A percentile compares a stretch with the other conserved stretches of the same genome.
Evolutionary conservation across 1,140 invertebrate genomes (phyloP).

Genomic region (Asobara japonica): DNA sequence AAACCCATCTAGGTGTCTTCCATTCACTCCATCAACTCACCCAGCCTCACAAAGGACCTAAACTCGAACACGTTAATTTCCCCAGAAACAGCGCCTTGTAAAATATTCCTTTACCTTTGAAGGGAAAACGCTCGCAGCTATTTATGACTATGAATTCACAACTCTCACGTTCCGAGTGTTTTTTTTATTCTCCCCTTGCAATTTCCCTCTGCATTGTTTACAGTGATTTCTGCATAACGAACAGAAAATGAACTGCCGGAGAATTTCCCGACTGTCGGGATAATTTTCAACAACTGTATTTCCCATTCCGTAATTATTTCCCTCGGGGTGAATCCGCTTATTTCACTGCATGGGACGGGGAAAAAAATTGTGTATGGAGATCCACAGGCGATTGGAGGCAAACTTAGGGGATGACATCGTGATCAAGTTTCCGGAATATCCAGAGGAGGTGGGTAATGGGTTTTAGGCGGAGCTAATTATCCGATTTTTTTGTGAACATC

Average conservation of each 20-base stretch:
- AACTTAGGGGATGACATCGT: no score
- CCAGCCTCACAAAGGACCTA: not conserved
- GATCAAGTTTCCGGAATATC: no score
- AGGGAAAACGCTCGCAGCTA: not conserved
- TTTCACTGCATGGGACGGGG: not conserved
- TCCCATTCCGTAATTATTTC: not conserved
- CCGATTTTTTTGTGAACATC: no score
- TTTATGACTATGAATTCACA: not conserved
- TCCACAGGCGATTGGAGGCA: no score
- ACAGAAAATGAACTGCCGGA: not conserved
- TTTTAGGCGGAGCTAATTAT: no score
- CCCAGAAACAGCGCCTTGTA: not conserved
- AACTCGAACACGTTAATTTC: not conserved
- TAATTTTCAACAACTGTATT: not conserved
- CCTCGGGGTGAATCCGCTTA: not conserved
- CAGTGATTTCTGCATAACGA: not conserved
- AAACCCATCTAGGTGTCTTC: no score
- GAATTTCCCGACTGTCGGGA: not conserved
- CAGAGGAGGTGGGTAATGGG: no score
- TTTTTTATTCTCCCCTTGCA: not conserved
- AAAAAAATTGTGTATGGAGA: no score
- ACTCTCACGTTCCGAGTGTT: not conserved
- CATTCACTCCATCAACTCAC: no score
- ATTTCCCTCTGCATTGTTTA: not conserved
- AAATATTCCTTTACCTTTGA: not conserved